Evolutionary conservation across 2,113 vertebrate species (phyloP), one percentile per base, ranked within the genome.

Genomic region (Leptobrachium leishanense): DNA sequence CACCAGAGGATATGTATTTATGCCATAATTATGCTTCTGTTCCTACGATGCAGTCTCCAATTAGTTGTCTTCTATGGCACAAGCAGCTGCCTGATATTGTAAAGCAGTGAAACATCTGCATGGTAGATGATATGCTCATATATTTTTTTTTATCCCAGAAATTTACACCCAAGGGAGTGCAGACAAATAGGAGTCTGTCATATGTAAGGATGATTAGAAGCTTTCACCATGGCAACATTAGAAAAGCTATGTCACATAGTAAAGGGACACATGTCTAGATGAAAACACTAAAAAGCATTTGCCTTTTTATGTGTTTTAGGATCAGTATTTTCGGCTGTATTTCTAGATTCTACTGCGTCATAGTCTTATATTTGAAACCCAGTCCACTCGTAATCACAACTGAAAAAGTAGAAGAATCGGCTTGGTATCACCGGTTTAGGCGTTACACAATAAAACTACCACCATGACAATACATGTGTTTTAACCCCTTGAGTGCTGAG

Each of bases 41-140:
- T 93, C 91, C 92, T 92, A 88, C 87, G 90, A 94, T 94, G 91
- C 92, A 92, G 92, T 93, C 93, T 93, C 93, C 94, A 95, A 95
- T 95, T 95, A 95, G 92, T 92, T 92, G 91, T 93, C 88, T 91
- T 91, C 91, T 88, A 91, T 95, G 94, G 94, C 93, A 91, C 93
- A 95, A 94, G 95, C 95, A 97, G 95, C 96, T 97, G 96, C 95
- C 95, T 95, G 95, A 95, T 94, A 94, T 93, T 91, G 91, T 90
- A 91, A 93, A 95, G 94, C 94, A 95, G 93, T 88, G 94, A 95
- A 97, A 98, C 95, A 97, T 97, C 96, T 97, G 95, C 95, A 96
- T 94, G 88, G 95, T 86, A 95, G 94, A 94, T 94, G 93, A 94
- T 94, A 94, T 85, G 90, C 92, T 94, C 93, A 93, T 92, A 92